Base-by-base conservation (phyloP, 1,140 invertebrate genomes). In the Centruroides sculpturatus region DNA sequence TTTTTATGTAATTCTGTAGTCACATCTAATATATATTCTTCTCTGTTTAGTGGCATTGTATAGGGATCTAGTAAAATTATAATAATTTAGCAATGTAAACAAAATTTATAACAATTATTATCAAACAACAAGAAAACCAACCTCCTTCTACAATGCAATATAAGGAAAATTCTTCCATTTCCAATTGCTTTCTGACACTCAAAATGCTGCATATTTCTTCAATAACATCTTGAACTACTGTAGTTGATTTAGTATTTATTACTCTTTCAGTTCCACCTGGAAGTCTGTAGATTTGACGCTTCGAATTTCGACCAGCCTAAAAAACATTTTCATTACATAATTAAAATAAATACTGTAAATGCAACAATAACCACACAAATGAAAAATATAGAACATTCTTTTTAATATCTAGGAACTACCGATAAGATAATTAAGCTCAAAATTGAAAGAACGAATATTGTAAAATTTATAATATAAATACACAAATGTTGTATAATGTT, bases 11-110 rank as follows among this genome's bases (percentile, higher is more conserved):
- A 78, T 73, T 97, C 93, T 0, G 94, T 97, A 4, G 92, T 96
- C 6, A 98, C 90, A 74, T 99, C 95, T 41, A 99, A 76, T 47
- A 99, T 91, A 73, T 98, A 99, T 72, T 98, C 95, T 71, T 97
- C 92, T 60, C 89, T 82, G 12, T 90, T 89, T 57, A 98, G 76
- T 7, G 92, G 91, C 87, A 94, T 94, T 36, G 92, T 91, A 70
- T 94, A 88, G 9, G 90, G 69, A 65, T 73, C 68, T 74, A 62
- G 35, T 5, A 53, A 53, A 34, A 34, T 53, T 53, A 53, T 36
- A 1, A 53, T 53, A 5, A 34, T 8, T 53, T 53, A 23, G 3
- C 5, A 1, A 34, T 5, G 51, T 34, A 3, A 8, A 23, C 8
- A 53, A 0, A 49, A 58, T 47, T 41, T 11, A 54, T 55, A 55